Conservation (phyloP, 1,140 invertebrate genomes). For the Meloidogyne chitwoodi region DNA sequence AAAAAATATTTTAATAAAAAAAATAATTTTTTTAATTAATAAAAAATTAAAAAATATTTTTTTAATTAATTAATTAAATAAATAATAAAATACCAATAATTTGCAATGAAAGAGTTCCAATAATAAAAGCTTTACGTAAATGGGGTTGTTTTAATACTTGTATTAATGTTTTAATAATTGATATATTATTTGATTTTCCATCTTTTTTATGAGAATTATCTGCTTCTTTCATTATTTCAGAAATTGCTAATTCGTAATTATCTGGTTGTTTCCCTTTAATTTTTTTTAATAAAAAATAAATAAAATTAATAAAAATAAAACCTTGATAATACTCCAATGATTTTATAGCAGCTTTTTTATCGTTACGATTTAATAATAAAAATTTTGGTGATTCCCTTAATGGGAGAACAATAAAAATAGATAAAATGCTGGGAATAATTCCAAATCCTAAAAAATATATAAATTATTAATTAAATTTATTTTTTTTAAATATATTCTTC, state of each 20-base stretch:
- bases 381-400: slow-evolving; percentile 49
- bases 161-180: slow-evolving; percentile 24
- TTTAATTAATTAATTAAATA: not conserved
- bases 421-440: slow-evolving; percentile 40
- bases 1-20: not conserved
- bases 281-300: not conserved
- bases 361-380: slow-evolving; percentile 41
- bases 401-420: slow-evolving; percentile 43
- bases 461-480: not conserved
- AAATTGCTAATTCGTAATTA: slow-evolving; percentile 33
- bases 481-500: not conserved
- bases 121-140: slow-evolving; percentile 43
- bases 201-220: not conserved
- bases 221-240: slow-evolving; percentile 49
- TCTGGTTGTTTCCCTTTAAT: not conserved
- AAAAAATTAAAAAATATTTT: not conserved
- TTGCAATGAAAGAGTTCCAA: slow-evolving; percentile 41
- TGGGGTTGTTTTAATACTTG: slow-evolving; percentile 40
- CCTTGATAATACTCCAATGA: slow-evolving; percentile 44
- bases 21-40: no score
- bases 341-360: slow-evolving; percentile 35
- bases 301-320: not conserved
- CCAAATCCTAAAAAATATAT: slow-evolving; percentile 33
- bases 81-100: slow-evolving; percentile 22
- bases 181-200: slow-evolving; percentile 6